These are phyloP conservation scores for Proteles cristata DNA, from an alignment of 2,113 vertebrate species.

Conservation along the genomic window DNA sequence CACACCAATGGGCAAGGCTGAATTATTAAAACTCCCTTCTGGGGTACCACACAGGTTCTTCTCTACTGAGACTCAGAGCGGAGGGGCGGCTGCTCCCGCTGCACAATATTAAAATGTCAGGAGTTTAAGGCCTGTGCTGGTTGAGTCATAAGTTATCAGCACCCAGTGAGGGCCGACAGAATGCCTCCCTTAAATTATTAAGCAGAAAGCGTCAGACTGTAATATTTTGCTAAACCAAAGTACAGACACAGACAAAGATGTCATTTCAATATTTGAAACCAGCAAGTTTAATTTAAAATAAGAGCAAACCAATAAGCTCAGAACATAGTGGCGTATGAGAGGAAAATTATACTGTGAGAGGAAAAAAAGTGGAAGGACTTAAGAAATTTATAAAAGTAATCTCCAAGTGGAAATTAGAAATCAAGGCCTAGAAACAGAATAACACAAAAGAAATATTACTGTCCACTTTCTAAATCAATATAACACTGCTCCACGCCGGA, in stretches of 20 bases:
- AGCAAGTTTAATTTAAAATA: slow-evolving; percentile 99
- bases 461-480: slow-evolving; percentile 99
- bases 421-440: slow-evolving; percentile 98
- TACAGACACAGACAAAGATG: slow-evolving; percentile 94
- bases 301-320: slow-evolving; percentile 98
- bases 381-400: slow-evolving; percentile 99
- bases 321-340: slow-evolving; percentile 95
- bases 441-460: slow-evolving; percentile 99
- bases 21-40: slow-evolving; percentile 82
- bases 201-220: slow-evolving; percentile 92
- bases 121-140: slow-evolving; percentile 85
- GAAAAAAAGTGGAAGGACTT: slow-evolving; percentile 95
- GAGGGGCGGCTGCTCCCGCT: slow-evolving; percentile 73
- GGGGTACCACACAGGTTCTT: slow-evolving; percentile 65
- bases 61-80: slow-evolving; percentile 69
- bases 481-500: slow-evolving; percentile 97
- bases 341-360: slow-evolving; percentile 96
- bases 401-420: slow-evolving; percentile 99
- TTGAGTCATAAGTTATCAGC: slow-evolving; percentile 90
- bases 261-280: slow-evolving; percentile 99
- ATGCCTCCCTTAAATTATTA: slow-evolving; percentile 92
- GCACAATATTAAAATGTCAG: slow-evolving; percentile 87
- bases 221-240: slow-evolving; percentile 96
- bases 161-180: slow-evolving; percentile 88
- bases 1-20: slow-evolving; percentile 71